Base-by-base conservation (phyloP, 2,113 vertebrate species). In the Astur gentilis region DNA sequence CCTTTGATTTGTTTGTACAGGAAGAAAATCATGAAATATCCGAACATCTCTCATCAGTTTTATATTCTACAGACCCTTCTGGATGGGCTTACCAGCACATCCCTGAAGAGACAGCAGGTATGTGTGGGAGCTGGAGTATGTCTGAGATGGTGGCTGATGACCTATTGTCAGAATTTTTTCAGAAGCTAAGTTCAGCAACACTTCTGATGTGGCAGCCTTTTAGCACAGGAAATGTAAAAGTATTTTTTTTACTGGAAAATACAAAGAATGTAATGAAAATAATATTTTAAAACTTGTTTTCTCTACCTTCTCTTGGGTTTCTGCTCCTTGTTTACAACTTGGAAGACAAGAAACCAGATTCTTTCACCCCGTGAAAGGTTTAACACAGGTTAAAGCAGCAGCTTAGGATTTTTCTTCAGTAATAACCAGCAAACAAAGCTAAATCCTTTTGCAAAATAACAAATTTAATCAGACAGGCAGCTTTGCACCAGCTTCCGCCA, bases 401-500 rank as follows among this genome's bases (percentile, higher is more conserved):
- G 90, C 90, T 97, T 96, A 95, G 77, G 80, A 76, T 86, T 96
- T 96, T 96, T 89, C 52, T 93, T 82, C 25, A 82, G 86, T 76
- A 97, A 93, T 66, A 93, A 86, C 45, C 70, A 73, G 54, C 75
- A 92, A 95, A 89, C 84, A 92, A 95, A 94, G 72, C 93, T 89
- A 97, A 97, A 95, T 92, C 90, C 93, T 93, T 96, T 87, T 65
- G 65, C 65, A 95, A 87, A 96, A 93, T 85, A 96, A 72, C 92
- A 89, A 93, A 96, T 95, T 82, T 96, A 96, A 96, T 97, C 13
- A 2, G 86, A 82, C 88, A 72, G 86, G 83, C 90, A 96, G 85
- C 94, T 93, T 93, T 95, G 88, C 57, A 87, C 88, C 90, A 91
- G 80, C 87, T 95, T 94, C 90, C 0, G 3, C 83, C 86, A 60